These are phyloP conservation scores for Agrypnia vestita DNA, from an alignment of 1,140 invertebrate genomes.

Conservation along the genomic window DNA sequence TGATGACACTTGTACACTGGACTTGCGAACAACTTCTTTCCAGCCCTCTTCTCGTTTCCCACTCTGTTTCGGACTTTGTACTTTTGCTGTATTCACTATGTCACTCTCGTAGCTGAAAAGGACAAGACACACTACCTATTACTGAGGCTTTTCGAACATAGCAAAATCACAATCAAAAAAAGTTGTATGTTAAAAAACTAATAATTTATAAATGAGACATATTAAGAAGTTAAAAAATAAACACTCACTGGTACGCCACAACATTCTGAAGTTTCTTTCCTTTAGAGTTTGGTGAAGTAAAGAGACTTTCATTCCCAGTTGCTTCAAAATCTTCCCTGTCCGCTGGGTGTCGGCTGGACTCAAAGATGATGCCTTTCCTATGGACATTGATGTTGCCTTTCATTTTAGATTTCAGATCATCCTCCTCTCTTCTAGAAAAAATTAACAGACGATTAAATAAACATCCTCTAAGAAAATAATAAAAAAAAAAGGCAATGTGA, in stretches of 20 bases:
- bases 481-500: background rate
- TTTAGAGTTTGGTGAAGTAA: constrained; percentile 71
- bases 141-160: too few species aligned
- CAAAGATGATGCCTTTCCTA: constrained; percentile 73
- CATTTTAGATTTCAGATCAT: constrained; percentile 33
- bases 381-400: constrained; percentile 32
- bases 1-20: constrained; percentile 72
- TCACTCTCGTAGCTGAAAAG: constrained; percentile 67
- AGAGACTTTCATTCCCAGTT: constrained; percentile 75
- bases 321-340: constrained; percentile 81
- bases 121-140: background rate
- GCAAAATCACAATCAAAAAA: background rate
- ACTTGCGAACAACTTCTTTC: constrained; percentile 96
- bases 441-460: background rate
- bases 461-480: background rate
- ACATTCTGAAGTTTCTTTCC: constrained; percentile 68
- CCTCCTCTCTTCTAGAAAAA: constrained; percentile 50
- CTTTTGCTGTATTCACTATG: constrained; percentile 65
- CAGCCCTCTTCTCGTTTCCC: constrained; percentile 91
- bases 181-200: too few species aligned
- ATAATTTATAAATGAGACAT: too few species aligned
- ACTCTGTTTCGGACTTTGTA: constrained; percentile 80
- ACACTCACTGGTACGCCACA: constrained; percentile 52
- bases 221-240: background rate
- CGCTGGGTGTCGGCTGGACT: constrained; percentile 77